These are phyloP conservation scores for Oppia nitens DNA, from an alignment of 1,140 invertebrate genomes.

Conservation along the genomic window DNA sequence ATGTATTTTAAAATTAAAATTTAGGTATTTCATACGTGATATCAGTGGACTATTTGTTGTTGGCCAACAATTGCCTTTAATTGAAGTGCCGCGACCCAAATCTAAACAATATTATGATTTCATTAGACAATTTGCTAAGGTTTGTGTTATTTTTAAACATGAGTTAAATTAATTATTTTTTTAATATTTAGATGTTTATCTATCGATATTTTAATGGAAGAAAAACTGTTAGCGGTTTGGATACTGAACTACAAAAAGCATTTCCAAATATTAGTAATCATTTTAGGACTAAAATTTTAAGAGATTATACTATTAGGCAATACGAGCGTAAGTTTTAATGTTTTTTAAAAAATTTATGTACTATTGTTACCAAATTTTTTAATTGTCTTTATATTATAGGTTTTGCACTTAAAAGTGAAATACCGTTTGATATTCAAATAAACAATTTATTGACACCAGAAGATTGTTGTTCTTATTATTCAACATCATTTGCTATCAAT, in stretches of 20 bases:
- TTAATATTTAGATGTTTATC: background rate
- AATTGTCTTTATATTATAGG: background rate
- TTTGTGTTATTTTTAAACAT: conserved; percentile 28
- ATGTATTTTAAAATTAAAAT: no score
- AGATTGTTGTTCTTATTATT: conserved; percentile 92
- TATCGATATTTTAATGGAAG: background rate
- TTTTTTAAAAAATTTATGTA: background rate
- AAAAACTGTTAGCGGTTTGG: conserved; percentile 52
- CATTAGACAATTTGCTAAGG: conserved; percentile 85
- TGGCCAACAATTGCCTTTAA: conserved; percentile 87
- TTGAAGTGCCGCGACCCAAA: conserved; percentile 95
- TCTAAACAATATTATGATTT: conserved; percentile 96
- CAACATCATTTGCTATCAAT: conserved; percentile 90
- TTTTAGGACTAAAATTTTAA: background rate
- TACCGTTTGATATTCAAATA: conserved; percentile 95
- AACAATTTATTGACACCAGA: conserved; percentile 91
- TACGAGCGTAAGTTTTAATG: background rate
- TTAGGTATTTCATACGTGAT: conserved; percentile 73
- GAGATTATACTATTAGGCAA: background rate
- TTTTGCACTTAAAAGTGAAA: conserved; percentile 12
- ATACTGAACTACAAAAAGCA: conserved; percentile 90
- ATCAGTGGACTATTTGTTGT: conserved; percentile 71
- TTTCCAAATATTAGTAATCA: background rate
- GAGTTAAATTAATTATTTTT: no score
- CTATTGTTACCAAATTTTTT: background rate